Percentiles rank a stretch among this genome's conserved stretches.
Conservation (phyloP, 2,888 invertebrate genomes). For the Macrostomum cliftonense region DNA sequence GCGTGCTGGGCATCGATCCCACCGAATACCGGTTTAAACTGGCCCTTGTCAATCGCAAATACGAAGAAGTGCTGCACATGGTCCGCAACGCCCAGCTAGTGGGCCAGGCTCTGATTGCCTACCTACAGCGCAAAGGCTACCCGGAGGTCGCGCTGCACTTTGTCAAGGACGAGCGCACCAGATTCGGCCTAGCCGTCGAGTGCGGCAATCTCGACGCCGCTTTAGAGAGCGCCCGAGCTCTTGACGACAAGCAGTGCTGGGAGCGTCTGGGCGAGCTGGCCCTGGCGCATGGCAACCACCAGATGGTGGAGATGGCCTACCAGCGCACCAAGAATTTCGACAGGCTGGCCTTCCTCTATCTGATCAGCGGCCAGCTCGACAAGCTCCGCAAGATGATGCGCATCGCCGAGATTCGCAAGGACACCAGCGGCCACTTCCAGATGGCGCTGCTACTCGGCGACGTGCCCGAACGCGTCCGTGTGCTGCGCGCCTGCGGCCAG, state of each 20-base stretch:
- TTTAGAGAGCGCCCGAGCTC: slow-evolving; percentile 73
- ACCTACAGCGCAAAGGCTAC: slow-evolving; percentile 93
- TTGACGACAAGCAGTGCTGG: slow-evolving; percentile 89
- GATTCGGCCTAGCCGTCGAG: slow-evolving; percentile 80
- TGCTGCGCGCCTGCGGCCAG: slow-evolving; percentile 33
- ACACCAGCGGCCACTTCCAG: slow-evolving; percentile 85
- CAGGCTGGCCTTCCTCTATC: slow-evolving; percentile 84
- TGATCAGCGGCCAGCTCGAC: slow-evolving; percentile 90
- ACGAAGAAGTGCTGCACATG: slow-evolving; percentile 52
- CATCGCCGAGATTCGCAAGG: slow-evolving; percentile 93
- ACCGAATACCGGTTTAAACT: slow-evolving; percentile 95
- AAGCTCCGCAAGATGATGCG: slow-evolving; percentile 96
- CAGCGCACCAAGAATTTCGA: slow-evolving; percentile 98
- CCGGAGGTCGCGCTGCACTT: slow-evolving; percentile 96
- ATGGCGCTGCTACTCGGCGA: slow-evolving; percentile 79
- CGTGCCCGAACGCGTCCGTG: slow-evolving; percentile 62
- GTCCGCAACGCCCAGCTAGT: slow-evolving; percentile 85
- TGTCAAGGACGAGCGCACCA: slow-evolving; percentile 91
- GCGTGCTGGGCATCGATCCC: slow-evolving; percentile 76
- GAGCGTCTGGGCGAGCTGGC: slow-evolving; percentile 82
- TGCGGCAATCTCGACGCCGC: slow-evolving; percentile 97
- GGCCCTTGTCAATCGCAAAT: slow-evolving; percentile 67
- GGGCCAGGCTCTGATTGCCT: slow-evolving; percentile 95
- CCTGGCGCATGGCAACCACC: slow-evolving; percentile 52
- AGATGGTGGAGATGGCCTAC: slow-evolving; percentile 92